Conservation (phyloP, 2,888 invertebrate species). For the Horisme vitalbata region DNA sequence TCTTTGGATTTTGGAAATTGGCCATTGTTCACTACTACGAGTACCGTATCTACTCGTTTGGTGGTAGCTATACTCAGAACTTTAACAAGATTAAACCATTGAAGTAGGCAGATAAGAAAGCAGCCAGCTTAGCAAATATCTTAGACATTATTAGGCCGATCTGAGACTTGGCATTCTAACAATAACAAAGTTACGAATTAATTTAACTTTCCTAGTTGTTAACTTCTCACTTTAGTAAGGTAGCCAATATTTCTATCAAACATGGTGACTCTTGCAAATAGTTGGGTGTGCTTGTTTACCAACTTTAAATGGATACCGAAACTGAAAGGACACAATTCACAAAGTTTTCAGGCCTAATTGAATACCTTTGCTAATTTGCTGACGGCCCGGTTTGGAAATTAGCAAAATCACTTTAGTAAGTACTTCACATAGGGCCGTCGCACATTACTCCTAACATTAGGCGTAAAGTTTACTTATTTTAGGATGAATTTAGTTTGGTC, state of each 20-base stretch:
- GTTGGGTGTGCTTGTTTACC: constrained; percentile 13
- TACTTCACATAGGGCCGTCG: too few species aligned
- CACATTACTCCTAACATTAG: too few species aligned
- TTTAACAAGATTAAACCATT: too few species aligned
- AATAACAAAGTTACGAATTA: constrained; percentile 15
- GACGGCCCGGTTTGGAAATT: not conserved
- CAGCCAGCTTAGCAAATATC: too few species aligned
- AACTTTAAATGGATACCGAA: constrained; percentile 10
- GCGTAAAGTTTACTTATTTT: too few species aligned
- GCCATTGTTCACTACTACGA: too few species aligned
- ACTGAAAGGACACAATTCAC: constrained; percentile 6
- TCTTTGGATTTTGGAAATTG: too few species aligned
- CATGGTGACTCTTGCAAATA: constrained; percentile 15
- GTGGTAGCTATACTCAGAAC: too few species aligned
- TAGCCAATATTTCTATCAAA: constrained; percentile 22
- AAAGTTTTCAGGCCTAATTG: constrained; percentile 6
- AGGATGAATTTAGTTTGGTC: too few species aligned
- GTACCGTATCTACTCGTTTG: too few species aligned
- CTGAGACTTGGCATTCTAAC: constrained; percentile 13
- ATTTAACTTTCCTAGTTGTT: constrained; percentile 16
- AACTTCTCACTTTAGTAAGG: constrained; percentile 15
- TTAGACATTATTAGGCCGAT: too few species aligned
- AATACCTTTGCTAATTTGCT: not conserved
- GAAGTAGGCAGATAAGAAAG: too few species aligned
- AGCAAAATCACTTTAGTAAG: not conserved